Base-by-base conservation (phyloP, 2,888 invertebrate species). In the Apocheima hispidaria region DNA sequence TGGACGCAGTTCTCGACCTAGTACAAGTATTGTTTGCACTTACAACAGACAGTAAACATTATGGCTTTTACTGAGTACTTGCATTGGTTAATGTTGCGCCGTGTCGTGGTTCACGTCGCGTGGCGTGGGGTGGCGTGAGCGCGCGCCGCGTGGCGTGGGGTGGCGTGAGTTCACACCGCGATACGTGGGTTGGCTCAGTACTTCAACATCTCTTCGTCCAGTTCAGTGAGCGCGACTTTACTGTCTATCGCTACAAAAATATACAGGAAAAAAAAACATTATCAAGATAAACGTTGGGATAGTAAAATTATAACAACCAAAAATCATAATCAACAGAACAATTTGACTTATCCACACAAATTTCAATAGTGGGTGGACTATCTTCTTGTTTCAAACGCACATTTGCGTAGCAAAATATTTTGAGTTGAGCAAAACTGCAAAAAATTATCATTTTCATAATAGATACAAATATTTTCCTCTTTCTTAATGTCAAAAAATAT, bases 211-310 rank as follows among this genome's bases (percentile, higher is more conserved):
- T 90, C 87, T 67, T 90, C 88, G 72, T 88, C 89, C 62, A 88
- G 75, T 55, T 89, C 88, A 58, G 88, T 81, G 78, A 92, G 90
- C 82, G 89, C 87, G 75, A 85, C 67, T 78, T 92, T 92, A 92
- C 89, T 90, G 91, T 90, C 92, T 88, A 90, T 92, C 91, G 78
- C 92, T 91, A 87, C 2, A 83, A 86, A 65, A 56, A 35, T 18
- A 60, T 14, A 14, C n/a, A 48, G 18, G n/a, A n/a, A n/a, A n/a
- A n/a, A n/a, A n/a, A n/a, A n/a, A n/a, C n/a, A n/a, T n/a, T n/a
- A n/a, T n/a, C n/a, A n/a, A n/a, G n/a, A n/a, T n/a, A n/a, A n/a
- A n/a, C n/a, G n/a, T n/a, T 43, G 43, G 10, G 44, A 16, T 44
- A 28, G 3, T 4, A 38, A 38, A 18, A 38, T 10, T 3, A 16